phyloP scores from a whole-genome alignment of 2,113 vertebrate genomes.

The Ciconia boyciana region DNA sequence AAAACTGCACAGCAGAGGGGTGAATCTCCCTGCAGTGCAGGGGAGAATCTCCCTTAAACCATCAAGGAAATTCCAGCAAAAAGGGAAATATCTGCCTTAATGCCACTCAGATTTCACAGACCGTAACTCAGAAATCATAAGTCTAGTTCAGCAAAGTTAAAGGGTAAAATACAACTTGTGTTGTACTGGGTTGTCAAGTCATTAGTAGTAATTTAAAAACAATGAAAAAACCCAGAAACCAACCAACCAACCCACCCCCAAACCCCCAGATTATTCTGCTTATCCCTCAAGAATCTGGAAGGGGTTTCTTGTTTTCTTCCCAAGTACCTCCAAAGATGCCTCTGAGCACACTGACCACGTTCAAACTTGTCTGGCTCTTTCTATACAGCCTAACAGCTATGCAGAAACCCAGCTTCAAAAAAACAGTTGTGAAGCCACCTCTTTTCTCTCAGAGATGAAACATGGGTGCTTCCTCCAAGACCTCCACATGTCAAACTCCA shows the following conservation, averaged over 20 bases:
- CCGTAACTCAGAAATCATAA: background rate
- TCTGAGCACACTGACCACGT: background rate
- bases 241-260: background rate
- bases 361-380: background rate
- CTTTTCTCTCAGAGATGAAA: background rate
- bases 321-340: background rate
- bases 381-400: background rate
- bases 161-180: background rate
- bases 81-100: background rate
- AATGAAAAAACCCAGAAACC: background rate
- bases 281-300: background rate
- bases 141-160: background rate
- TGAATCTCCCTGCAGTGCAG: background rate
- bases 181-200: background rate
- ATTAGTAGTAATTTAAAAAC: background rate
- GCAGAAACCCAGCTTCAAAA: background rate
- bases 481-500: background rate
- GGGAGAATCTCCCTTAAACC: background rate
- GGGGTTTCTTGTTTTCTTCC: background rate
- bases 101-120: background rate
- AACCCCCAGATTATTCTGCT: background rate
- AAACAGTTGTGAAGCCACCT: background rate
- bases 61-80: background rate
- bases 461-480: accelerated
- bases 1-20: background rate